These are phyloP conservation scores for Trichonephila inaurata DNA, from an alignment of 1,140 invertebrate genomes.

Conservation along the genomic window DNA sequence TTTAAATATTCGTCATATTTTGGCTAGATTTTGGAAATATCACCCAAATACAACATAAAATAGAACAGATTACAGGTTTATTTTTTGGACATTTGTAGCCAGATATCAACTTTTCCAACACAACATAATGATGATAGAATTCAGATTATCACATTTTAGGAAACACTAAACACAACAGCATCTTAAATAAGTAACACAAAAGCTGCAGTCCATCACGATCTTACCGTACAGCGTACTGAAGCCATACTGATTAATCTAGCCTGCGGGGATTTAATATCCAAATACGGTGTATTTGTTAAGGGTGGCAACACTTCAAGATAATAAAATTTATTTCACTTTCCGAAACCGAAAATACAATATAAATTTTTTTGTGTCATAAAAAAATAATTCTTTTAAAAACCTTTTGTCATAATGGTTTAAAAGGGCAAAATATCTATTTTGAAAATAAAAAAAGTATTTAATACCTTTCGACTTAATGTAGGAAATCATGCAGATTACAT, in stretches of 20 bases:
- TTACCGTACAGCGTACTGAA: slow-evolving; percentile 18
- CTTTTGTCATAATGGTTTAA: no score
- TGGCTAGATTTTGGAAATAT: neutral
- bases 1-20: neutral
- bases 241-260: slow-evolving; percentile 63
- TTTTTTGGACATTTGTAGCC: slow-evolving; percentile 2
- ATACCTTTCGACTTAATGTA: no score
- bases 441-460: no score
- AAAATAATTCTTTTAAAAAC: neutral
- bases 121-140: neutral
- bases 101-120: slow-evolving; percentile 12
- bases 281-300: slow-evolving; percentile 24
- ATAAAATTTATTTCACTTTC: neutral
- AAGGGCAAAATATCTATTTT: no score
- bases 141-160: neutral
- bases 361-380: neutral
- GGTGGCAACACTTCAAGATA: slow-evolving; percentile 16
- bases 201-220: neutral
- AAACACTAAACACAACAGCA: neutral
- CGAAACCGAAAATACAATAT: neutral
- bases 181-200: neutral
- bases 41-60: neutral
- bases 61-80: neutral
- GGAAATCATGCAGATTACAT: no score
- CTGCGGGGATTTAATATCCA: slow-evolving; percentile 40